These are phyloP conservation scores for Heteractis magnifica DNA, from an alignment of 92 coral and sea anemone genomes.

Conservation along the genomic window DNA sequence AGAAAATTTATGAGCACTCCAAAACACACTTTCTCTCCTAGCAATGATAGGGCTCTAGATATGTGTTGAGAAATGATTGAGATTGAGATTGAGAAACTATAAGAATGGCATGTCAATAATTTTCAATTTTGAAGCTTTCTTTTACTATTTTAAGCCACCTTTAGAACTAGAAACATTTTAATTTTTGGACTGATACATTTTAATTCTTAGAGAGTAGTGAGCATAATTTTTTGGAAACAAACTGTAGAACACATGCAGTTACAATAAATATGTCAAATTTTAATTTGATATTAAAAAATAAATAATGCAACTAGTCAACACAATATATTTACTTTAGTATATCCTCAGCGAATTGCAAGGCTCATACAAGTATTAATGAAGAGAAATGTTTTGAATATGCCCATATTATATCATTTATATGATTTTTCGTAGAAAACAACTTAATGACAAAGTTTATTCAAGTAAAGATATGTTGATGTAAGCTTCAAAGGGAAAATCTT, in stretches of 20 bases:
- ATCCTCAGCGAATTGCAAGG: not conserved
- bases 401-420: not conserved
- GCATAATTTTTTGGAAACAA: not conserved
- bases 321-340: not conserved
- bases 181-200: conserved; percentile 3
- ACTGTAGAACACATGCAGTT: not conserved
- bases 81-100: conserved; percentile 1
- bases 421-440: not conserved
- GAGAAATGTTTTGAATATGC: conserved; percentile 5
- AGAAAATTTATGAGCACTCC: not conserved
- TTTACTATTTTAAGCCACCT: not conserved
- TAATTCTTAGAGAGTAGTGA: not conserved
- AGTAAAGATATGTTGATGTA: conserved; percentile 8
- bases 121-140: not conserved
- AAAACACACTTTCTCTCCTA: conserved; percentile 1
- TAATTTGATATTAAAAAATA: conserved; percentile 1
- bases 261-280: not conserved
- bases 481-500: conserved; percentile 13
- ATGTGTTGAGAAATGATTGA: not conserved
- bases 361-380: conserved; percentile 2
- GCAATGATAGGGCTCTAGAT: not conserved
- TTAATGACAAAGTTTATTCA: conserved; percentile 1
- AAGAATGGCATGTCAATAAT: conserved; percentile 7
- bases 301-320: not conserved
- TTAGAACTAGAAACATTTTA: conserved; percentile 3